phyloP scores from a whole-genome alignment of 2,113 vertebrate genomes.

The Syrrhaptes paradoxus region DNA sequence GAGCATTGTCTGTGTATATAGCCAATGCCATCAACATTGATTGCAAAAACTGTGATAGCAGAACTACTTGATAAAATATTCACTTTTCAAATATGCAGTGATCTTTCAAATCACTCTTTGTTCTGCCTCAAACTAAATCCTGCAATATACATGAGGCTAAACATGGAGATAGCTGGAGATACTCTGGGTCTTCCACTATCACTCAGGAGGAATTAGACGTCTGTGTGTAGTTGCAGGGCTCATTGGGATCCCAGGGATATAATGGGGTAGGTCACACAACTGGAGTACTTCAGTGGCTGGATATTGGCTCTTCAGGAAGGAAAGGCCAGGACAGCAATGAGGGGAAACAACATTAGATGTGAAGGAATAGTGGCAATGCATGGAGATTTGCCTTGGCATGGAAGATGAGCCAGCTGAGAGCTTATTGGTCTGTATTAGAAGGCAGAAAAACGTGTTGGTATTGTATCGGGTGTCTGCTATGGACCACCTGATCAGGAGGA shows the following conservation, averaged over 20 bases:
- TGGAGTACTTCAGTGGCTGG: background rate
- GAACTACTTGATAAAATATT: background rate
- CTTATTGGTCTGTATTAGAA: background rate
- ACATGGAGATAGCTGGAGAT: background rate
- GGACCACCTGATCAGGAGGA: background rate
- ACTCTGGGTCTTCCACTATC: background rate
- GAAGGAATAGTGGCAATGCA: background rate
- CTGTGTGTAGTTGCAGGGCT: background rate
- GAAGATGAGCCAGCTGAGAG: background rate
- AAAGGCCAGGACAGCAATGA: background rate
- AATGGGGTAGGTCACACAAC: background rate
- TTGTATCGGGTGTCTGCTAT: background rate
- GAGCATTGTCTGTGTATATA: background rate
- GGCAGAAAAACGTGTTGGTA: background rate
- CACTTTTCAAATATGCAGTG: background rate
- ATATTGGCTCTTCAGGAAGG: background rate
- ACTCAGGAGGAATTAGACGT: background rate
- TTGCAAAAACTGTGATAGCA: background rate
- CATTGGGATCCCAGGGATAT: background rate
- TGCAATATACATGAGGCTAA: too few species aligned
- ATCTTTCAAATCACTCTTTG: background rate
- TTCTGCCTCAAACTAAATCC: background rate
- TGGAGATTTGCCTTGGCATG: background rate
- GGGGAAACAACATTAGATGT: background rate
- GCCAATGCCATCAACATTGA: background rate